A percentile compares a stretch with the other conserved stretches of the same genome.
These are phyloP conservation scores for Alloscopus bannaensis DNA, from an alignment of 2,888 invertebrate species.

Conservation along the genomic window DNA sequence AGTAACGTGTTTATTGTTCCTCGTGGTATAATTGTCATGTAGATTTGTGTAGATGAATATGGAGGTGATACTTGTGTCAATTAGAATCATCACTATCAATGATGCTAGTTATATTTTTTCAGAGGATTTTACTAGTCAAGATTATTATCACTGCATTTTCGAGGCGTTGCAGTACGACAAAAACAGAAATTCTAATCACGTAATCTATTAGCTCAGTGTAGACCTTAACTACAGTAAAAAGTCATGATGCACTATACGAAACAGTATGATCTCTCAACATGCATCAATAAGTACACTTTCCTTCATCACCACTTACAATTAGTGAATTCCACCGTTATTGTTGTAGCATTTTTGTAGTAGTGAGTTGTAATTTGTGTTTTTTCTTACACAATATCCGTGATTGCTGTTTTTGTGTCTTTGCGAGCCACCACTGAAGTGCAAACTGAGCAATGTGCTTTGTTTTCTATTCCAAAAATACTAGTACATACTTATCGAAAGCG, in stretches of 20 bases:
- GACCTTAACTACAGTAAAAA: constrained; percentile 7
- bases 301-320: too few relatives aligned
- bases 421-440: too few relatives aligned
- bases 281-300: background rate
- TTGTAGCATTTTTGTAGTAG: too few relatives aligned
- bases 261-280: constrained; percentile 17
- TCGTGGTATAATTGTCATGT: too few relatives aligned
- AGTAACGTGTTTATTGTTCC: too few relatives aligned
- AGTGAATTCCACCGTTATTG: too few relatives aligned
- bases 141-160: constrained; percentile 10
- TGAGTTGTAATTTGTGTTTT: too few relatives aligned
- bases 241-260: constrained; percentile 6
- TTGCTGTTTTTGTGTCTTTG: background rate
- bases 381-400: background rate
- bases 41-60: background rate
- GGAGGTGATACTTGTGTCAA: constrained; percentile 11
- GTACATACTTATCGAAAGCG: too few relatives aligned
- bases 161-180: constrained; percentile 18
- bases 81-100: constrained; percentile 45
- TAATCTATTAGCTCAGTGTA: constrained; percentile 12
- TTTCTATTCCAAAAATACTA: too few relatives aligned
- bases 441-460: background rate
- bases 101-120: constrained; percentile 55
- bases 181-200: constrained; percentile 18
- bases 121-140: constrained; percentile 54